Base-by-base conservation (phyloP, 2,888 invertebrate species). In the Ashinkailepas kermadecensis region DNA sequence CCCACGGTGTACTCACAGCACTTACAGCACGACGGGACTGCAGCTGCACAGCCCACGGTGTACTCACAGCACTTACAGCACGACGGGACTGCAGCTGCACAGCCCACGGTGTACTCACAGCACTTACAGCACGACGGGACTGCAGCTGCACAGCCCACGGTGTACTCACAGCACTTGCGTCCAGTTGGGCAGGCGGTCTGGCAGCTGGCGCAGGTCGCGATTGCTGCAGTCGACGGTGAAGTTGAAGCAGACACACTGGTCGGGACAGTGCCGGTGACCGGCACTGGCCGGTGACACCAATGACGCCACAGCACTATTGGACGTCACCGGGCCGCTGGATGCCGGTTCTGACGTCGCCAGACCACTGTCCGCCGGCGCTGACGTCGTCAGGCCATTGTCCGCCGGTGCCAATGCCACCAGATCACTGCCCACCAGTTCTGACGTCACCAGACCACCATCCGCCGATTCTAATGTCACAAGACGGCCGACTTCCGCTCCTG, bases 111-210 rank as follows among this genome's bases (percentile, higher is more conserved):
- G n/a, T 58, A 78, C 78, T 78, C 23, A 78, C 78, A 78, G 78
- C 57, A 58, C 58, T 18, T 78, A n/a, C 11, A 23, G 21, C 57
- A n/a, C 23, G 78, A n/a, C 23, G 78, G 78, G 78, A 57, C 57
- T 57, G 3, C 21, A 12, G n/a, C n/a, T 15, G 9, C 57, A 57
- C 78, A 78, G n/a, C 58, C 13, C n/a, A 2, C 21, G 10, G n/a
- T n/a, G n/a, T 58, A 78, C 78, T 78, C 23, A 78, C 78, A 78
- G 78, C 57, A 58, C 58, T 18, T 78, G 57, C 12, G 58, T 57
- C 57, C 58, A 58, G 78, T 57, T 58, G 78, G 78, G 78, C 78
- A 78, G 78, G 4, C n/a, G 18, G 23, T n/a, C 23, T 4, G 78
- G 78, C 78, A 78, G n/a, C 58, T 12, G 58, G 11, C 21, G 12